Evolutionary conservation across 2,113 vertebrate genomes (phyloP).

Genomic region (Tachuris rubrigastra): DNA sequence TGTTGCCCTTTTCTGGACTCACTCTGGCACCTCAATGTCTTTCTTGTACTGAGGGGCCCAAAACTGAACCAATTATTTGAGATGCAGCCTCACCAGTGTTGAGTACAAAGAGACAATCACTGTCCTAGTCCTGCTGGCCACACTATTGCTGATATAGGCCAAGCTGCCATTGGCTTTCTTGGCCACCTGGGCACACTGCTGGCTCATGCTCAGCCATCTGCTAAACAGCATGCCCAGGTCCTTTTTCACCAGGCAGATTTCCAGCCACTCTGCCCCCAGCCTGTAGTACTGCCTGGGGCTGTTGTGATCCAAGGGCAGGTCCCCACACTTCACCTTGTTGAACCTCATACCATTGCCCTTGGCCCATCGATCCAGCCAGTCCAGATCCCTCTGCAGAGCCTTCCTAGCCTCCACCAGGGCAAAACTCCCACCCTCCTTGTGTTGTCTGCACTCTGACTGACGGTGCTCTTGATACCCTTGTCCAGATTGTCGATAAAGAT

Average conservation of each 20-base stretch:
- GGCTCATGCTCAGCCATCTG: background rate
- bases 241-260: background rate
- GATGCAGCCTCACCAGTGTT: background rate
- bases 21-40: background rate
- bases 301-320: background rate
- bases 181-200: background rate
- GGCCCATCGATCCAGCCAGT: background rate
- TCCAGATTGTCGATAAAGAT: background rate
- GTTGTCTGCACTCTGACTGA: background rate
- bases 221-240: background rate
- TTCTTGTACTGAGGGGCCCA: background rate
- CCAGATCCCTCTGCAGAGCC: background rate
- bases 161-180: background rate
- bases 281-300: background rate
- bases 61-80: background rate
- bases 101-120: background rate
- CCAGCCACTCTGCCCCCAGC: background rate
- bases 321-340: accelerated
- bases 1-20: background rate
- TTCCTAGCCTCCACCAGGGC: background rate
- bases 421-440: background rate
- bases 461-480: background rate
- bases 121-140: background rate
- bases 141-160: background rate
- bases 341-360: background rate